Conservation (phyloP, 2,113 vertebrate species). For the Dendropsophus ebraccatus region DNA sequence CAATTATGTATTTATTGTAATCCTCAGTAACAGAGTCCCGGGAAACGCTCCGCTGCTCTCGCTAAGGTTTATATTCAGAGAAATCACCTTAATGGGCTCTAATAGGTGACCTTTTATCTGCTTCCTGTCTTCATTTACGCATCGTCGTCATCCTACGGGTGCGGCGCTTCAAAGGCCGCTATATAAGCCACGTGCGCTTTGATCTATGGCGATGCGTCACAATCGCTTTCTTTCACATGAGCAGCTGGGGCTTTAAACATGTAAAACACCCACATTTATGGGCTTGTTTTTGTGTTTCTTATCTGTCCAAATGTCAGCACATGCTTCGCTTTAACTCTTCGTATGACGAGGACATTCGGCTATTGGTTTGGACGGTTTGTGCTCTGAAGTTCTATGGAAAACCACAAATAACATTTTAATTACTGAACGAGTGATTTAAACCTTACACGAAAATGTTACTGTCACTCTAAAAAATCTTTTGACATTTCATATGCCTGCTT, state of each 20-base stretch:
- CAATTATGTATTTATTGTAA: constrained; percentile 27
- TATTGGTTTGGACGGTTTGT: background rate
- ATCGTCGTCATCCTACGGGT: background rate
- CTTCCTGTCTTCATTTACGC: constrained; percentile 20
- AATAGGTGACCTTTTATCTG: constrained; percentile 43
- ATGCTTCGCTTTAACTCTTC: background rate
- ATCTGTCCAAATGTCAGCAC: constrained; percentile 5
- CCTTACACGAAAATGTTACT: too few species aligned
- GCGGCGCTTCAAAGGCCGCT: constrained; percentile 20
- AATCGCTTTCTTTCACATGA: constrained; percentile 28
- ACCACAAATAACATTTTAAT: background rate
- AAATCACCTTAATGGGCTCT: constrained; percentile 19
- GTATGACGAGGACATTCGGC: too few species aligned
- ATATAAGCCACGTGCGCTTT: constrained; percentile 22
- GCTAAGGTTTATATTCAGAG: constrained; percentile 9
- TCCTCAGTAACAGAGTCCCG: background rate
- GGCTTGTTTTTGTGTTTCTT: background rate
- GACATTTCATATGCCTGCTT: too few species aligned
- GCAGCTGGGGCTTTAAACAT: background rate
- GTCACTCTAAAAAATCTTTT: too few species aligned
- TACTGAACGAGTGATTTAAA: too few species aligned
- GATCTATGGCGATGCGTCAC: constrained; percentile 26
- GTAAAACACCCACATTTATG: constrained; percentile 22
- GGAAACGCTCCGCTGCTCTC: background rate
- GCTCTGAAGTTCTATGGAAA: background rate